Evolutionary conservation across 2,888 invertebrate genomes (phyloP), one percentile per base, ranked within the genome.

Genomic region (Mayetiola destructor): DNA sequence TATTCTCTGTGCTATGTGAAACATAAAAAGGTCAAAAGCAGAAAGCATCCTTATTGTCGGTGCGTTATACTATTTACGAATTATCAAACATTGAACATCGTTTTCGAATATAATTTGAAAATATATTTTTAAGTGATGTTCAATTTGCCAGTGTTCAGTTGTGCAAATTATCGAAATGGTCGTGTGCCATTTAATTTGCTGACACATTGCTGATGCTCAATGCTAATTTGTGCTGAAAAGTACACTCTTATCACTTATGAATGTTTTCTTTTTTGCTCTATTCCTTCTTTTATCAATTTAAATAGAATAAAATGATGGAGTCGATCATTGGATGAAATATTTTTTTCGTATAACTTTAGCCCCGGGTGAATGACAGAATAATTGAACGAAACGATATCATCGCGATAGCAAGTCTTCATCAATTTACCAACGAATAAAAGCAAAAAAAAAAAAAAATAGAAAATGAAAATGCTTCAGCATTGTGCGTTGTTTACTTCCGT

Each of bases 391-490:
- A 48, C 27, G 48, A 27, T 48, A 48, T 48, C 48, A 27, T 27
- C 27, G 48, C 16, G 48, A 48, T 48, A 27, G 48, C 48, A 48
- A 48, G 48, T 48, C 48, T 27, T 48, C 48, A 27, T 48, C 48
- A 48, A 48, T 48, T 48, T 48, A 48, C n/a, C 27, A 27, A 14
- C 27, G 14, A 48, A 23, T 21, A 40, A 48, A 23, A 42, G 23
- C 5, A 39, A 4, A 18, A 39, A 39, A 18, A 39, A 12, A 20
- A 12, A 5, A 42, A 9, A 21, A 27, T 4, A 27, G 48, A 39
- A 39, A 39, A 27, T 14, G 16, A 48, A 48, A 48, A 27, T 27
- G 48, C 48, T 48, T 14, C 23, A 48, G 27, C 48, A 48, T 48
- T 48, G 48, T 48, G 27, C 27, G 27, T 27, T 48, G n/a, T n/a